Percentiles rank a stretch among this genome's conserved stretches.
These are phyloP conservation scores for Philantomba maxwellii DNA, from an alignment of 2,113 vertebrate species.

Conservation along the genomic window DNA sequence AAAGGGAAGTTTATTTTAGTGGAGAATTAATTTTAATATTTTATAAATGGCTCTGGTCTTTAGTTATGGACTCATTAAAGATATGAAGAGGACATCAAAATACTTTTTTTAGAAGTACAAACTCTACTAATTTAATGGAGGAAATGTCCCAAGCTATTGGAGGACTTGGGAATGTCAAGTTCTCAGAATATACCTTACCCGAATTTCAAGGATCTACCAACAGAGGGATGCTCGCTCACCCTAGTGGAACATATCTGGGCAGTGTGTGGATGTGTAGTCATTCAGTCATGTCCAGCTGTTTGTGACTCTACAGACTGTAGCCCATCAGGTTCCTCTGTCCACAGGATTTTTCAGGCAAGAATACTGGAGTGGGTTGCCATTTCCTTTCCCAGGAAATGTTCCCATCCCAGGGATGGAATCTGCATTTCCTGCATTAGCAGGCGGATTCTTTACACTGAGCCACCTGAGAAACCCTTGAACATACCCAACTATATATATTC, in stretches of 20 bases:
- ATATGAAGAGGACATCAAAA: conserved; percentile 22
- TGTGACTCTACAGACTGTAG: fast-evolving
- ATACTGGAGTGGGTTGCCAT: neutral
- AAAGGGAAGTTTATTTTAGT: neutral
- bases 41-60: conserved; percentile 36
- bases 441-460: neutral
- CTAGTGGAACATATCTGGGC: neutral
- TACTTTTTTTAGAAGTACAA: neutral
- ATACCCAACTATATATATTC: neutral
- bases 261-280: neutral
- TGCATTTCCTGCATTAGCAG: neutral
- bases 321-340: neutral
- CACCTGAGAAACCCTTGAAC: neutral
- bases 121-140: neutral
- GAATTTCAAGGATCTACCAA: neutral
- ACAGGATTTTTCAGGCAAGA: neutral
- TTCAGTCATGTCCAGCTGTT: neutral
- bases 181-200: neutral
- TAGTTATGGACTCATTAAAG: neutral
- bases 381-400: neutral
- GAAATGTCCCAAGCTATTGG: neutral
- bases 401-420: neutral
- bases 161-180: neutral
- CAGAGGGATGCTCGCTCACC: neutral
- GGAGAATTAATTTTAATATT: conserved; percentile 42